Evolutionary conservation across 2,797 vertebrate genomes (phyloP).

Genomic region (Gambelia wislizenii): DNA sequence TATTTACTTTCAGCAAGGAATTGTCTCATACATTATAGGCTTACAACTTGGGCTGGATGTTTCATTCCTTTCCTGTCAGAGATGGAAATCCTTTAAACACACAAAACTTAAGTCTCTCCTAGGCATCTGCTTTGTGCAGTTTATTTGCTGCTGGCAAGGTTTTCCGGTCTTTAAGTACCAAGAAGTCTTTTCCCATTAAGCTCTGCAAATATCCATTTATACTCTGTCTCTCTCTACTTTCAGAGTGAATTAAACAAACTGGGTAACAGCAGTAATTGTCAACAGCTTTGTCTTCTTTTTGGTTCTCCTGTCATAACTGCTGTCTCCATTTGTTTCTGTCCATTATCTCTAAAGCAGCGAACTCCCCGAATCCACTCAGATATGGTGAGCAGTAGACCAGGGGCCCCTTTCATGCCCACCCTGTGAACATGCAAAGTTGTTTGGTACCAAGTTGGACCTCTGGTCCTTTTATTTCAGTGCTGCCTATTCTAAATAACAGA

Average conservation of each 20-base stretch:
- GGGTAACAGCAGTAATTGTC: neutral
- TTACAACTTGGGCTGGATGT: neutral
- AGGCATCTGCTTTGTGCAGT: neutral
- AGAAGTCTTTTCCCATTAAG: neutral
- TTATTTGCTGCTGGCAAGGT: neutral
- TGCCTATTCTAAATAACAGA: no score
- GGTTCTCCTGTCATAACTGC: neutral
- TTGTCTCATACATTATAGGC: neutral
- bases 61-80: neutral
- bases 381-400: no score
- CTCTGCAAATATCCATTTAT: neutral
- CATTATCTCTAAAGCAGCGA: neutral
- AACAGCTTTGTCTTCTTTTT: neutral
- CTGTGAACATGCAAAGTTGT: neutral
- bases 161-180: conserved; percentile 7
- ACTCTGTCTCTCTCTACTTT: neutral
- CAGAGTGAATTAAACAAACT: neutral
- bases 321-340: neutral
- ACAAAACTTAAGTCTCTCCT: conserved; percentile 4
- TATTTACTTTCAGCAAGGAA: neutral
- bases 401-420: neutral
- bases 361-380: neutral
- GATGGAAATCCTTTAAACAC: conserved; percentile 10
- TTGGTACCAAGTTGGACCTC: no score
- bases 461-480: no score